These are phyloP conservation scores for Melanotaenia parkinsoni DNA, from an alignment of 2,797 vertebrate species.

Conservation along the genomic window DNA sequence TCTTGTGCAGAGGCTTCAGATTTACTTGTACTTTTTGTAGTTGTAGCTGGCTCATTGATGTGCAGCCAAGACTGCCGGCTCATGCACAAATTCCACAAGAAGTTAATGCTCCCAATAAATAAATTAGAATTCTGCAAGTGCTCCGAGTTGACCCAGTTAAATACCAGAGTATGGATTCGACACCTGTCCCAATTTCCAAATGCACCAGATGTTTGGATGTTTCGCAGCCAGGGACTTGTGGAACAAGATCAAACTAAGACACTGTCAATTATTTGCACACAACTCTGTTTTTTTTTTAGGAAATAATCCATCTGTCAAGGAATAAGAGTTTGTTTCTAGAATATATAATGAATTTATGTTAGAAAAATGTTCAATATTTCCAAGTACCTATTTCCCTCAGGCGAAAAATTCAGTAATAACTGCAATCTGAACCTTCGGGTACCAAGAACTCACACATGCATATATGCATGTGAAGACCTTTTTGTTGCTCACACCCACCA, in stretches of 20 bases:
- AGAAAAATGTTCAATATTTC: slow-evolving; percentile 59
- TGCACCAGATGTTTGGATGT: slow-evolving; percentile 67
- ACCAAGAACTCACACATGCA: slow-evolving; percentile 41
- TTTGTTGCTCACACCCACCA: slow-evolving; percentile 53
- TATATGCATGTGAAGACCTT: slow-evolving; percentile 58
- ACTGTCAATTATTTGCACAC: slow-evolving; percentile 52
- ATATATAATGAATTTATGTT: slow-evolving; percentile 51
- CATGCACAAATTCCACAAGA: slow-evolving; percentile 14
- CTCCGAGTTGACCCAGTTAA: slow-evolving; percentile 56
- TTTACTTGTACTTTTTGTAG: slow-evolving; percentile 31
- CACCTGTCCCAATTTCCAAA: slow-evolving; percentile 61
- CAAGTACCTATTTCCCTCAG: slow-evolving; percentile 53
- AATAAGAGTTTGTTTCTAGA: slow-evolving; percentile 55
- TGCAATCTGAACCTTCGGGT: slow-evolving; percentile 37
- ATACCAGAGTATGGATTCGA: slow-evolving; percentile 39
- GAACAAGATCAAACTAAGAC: slow-evolving; percentile 67
- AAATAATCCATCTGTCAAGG: slow-evolving; percentile 66
- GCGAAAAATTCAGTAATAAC: slow-evolving; percentile 52
- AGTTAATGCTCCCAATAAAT: slow-evolving; percentile 25
- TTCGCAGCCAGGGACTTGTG: slow-evolving; percentile 43
- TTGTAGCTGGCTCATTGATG: slow-evolving; percentile 21
- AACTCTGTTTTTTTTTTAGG: slow-evolving; percentile 42
- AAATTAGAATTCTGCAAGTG: slow-evolving; percentile 42
- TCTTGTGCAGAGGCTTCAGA: slow-evolving; percentile 33
- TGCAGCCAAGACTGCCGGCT: slow-evolving; percentile 7